These are phyloP conservation scores for Adelognathus sp. DNA, from an alignment of 2,888 invertebrate genomes.

Conservation along the genomic window DNA sequence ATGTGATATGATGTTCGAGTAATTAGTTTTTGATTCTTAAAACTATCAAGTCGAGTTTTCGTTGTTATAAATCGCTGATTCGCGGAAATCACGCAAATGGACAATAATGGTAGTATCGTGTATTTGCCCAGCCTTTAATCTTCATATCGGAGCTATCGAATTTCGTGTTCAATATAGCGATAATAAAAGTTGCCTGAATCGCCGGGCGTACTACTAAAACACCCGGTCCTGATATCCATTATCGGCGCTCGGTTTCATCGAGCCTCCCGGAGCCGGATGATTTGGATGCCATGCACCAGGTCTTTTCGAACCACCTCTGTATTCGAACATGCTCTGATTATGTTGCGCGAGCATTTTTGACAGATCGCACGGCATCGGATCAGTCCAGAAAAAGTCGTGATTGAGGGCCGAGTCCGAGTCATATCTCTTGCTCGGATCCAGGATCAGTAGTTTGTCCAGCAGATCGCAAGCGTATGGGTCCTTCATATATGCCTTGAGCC, in stretches of 20 bases:
- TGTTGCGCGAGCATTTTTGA: constrained; percentile 96
- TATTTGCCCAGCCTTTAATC: no score
- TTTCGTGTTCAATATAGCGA: no score
- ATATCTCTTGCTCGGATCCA: constrained; percentile 94
- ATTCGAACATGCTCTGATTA: constrained; percentile 97
- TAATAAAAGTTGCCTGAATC: no score
- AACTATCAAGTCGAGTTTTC: no score
- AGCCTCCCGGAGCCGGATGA: constrained; percentile 82
- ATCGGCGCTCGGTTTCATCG: constrained; percentile 85
- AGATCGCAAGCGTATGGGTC: constrained; percentile 96
- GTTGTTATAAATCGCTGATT: no score
- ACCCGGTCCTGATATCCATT: constrained; percentile 93
- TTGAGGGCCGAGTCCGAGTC: constrained; percentile 97
- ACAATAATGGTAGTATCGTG: no score
- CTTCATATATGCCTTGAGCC: constrained; percentile 94
- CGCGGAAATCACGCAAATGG: no score
- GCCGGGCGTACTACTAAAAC: no score
- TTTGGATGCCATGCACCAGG: constrained; percentile 89
- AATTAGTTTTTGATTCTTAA: no score
- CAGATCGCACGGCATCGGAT: constrained; percentile 96
- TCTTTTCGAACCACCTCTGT: constrained; percentile 89
- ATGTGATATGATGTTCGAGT: no score
- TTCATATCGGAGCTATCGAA: no score
- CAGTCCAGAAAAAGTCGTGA: constrained; percentile 99
- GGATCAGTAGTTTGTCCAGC: constrained; percentile 93